Percentiles rank a stretch among this genome's conserved stretches.
phyloP scores from a whole-genome alignment of 2,888 invertebrate species.

The Drosophila kokeensis region DNA sequence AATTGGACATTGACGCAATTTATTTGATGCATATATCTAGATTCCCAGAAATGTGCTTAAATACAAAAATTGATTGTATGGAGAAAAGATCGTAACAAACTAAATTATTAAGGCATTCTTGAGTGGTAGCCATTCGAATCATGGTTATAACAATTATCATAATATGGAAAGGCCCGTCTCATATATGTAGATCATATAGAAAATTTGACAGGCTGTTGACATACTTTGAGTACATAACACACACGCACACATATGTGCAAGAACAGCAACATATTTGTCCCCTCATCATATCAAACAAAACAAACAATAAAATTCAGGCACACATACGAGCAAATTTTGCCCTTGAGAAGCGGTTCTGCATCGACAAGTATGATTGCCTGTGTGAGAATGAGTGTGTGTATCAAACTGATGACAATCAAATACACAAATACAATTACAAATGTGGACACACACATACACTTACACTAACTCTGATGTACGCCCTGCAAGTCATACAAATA shows the following conservation, averaged over 20 bases:
- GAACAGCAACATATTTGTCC: conserved; percentile 31
- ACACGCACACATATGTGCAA: conserved; percentile 25
- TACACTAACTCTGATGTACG: conserved; percentile 33
- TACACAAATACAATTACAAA: conserved; percentile 82
- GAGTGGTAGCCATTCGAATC: conserved; percentile 28
- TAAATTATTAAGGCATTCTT: conserved; percentile 35
- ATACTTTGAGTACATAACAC: conserved; percentile 45
- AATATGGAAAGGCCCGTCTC: conserved; percentile 37
- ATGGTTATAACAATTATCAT: conserved; percentile 55
- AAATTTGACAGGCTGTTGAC: conserved; percentile 61
- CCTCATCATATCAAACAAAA: conserved; percentile 68
- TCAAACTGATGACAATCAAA: conserved; percentile 79
- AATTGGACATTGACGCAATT: conserved; percentile 13
- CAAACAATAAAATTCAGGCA: conserved; percentile 82
- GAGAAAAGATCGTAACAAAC: conserved; percentile 1
- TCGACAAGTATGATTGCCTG: conserved; percentile 36
- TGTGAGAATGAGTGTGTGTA: conserved; percentile 48
- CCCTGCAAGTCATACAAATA: conserved; percentile 64
- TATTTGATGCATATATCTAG: conserved; percentile 7
- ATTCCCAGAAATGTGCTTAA: not conserved
- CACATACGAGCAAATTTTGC: conserved; percentile 70
- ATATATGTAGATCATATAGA: conserved; percentile 27
- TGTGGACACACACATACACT: conserved; percentile 56
- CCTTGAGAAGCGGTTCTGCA: conserved; percentile 68
- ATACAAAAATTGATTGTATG: conserved; percentile 1